Evolutionary conservation across 2,113 vertebrate species (phyloP).

Genomic region (Sinocyclocheilus anshuiensis): DNA sequence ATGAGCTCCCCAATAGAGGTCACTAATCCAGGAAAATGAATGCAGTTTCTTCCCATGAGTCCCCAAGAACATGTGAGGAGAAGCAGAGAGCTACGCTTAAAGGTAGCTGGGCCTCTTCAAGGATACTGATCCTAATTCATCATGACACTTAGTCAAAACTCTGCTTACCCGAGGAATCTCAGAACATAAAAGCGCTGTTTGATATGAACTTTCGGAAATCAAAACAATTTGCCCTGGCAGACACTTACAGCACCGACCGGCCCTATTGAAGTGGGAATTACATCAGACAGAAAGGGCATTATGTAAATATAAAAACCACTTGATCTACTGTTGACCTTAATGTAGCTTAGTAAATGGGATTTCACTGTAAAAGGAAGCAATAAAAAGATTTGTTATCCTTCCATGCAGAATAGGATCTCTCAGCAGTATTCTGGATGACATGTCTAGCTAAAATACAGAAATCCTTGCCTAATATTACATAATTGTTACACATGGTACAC

Average conservation of each 20-base stretch:
- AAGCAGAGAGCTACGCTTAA: constrained; percentile 62
- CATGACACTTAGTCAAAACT: constrained; percentile 67
- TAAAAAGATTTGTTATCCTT: constrained; percentile 61
- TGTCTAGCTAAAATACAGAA: constrained; percentile 44
- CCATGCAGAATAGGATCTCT: constrained; percentile 51
- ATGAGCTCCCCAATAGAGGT: background rate
- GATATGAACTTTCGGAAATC: constrained; percentile 64
- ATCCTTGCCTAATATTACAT: constrained; percentile 7
- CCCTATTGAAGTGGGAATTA: constrained; percentile 53
- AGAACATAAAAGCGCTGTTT: constrained; percentile 49
- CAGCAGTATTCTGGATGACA: constrained; percentile 40
- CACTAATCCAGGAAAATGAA: background rate
- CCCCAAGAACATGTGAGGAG: constrained; percentile 6
- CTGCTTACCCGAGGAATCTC: constrained; percentile 25
- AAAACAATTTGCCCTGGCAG: constrained; percentile 58
- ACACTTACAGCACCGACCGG: constrained; percentile 41
- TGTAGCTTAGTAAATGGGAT: constrained; percentile 60
- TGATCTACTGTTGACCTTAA: constrained; percentile 58
- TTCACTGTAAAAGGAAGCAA: constrained; percentile 49
- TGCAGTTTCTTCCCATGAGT: constrained; percentile 7
- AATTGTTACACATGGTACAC: background rate
- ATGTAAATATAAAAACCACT: constrained; percentile 47
- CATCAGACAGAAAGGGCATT: constrained; percentile 55
- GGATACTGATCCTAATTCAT: constrained; percentile 61
- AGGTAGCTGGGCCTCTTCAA: constrained; percentile 55